Base-by-base conservation (phyloP, 2,113 vertebrate genomes). In the Helogale parvula region DNA sequence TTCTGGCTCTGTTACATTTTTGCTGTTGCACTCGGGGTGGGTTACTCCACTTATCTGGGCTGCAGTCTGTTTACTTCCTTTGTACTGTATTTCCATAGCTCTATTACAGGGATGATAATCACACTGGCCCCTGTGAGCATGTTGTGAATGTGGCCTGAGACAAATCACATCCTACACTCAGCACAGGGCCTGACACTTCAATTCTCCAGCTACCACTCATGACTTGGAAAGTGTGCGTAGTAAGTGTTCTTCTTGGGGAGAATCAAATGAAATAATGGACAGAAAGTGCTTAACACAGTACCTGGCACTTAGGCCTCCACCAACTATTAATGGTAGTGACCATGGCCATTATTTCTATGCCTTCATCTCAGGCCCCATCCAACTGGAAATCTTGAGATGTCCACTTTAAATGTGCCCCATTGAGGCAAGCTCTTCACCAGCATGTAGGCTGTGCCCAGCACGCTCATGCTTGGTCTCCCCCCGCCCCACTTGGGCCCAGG, bases 401-500 rank as follows among this genome's bases (percentile, higher is more conserved):
- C 68, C 47, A 21, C 27, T 65, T 1, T 45, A 1, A 60, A 3
- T n/a, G 90, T 54, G 71, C 41, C 80, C 35, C 1, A 3, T 31
- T 2, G 6, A 80, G 77, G 57, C 41, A 38, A 84, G 38, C 19
- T 50, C 45, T 72, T 35, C 0, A 0, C 47, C 60, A 69, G 60
- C 47, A 29, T 0, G 0, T 31, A 15, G 31, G 16, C 45, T 16
- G 2, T 65, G 45, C 65, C 90, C 54, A 7, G 0, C 14, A n/a
- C 17, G 31, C 63, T 83, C 15, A 0, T 52, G 84, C 47, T 76
- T 15, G 27, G 2, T 29, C 57, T 14, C 57, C 63, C 15, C 27
- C 15, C 84, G 72, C 7, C 57, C 77, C 72, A 82, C 92, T 83
- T 77, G 66, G 95, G 68, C 52, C 57, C 84, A 97, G 88, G 71